Evolutionary conservation across 2,797 vertebrate species (phyloP), one percentile per base, ranked within the genome.

Genomic region (Sebastes itinus): DNA sequence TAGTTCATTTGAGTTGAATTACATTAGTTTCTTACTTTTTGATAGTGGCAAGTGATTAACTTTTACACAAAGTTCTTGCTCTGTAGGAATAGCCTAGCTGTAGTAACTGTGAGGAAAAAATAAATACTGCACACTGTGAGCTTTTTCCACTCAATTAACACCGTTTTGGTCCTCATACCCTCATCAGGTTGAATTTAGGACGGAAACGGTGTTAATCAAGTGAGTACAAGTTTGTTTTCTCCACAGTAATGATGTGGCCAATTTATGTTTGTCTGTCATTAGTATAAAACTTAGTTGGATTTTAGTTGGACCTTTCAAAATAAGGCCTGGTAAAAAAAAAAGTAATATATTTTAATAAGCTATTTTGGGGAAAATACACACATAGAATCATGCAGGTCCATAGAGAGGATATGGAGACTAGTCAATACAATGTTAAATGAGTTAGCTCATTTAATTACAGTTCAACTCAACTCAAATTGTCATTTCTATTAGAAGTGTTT

Each of bases 291-390:
- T 83, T 73, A 75, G 75, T 62, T 84, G 73, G 23, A 69, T 66
- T 75, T 79, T 23, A 72, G 81, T 82, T 61, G 20, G 3, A 22
- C 27, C n/a, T 61, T 49, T 49, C 20, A 61, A 62, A 72, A 27
- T 54, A n/a, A 54, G 3, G 4, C 25, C 59, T 58, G 35, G 35
- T 35, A 35, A 35, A 35, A 33, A 33, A 35, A 33, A 35, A 35
- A 35, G 11, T 35, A 12, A 35, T 3, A 58, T 58, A 4, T 58
- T 27, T 58, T n/a, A 16, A 27, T 16, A 27, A 27, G 14, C 25
- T 27, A 27, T 27, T 58, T 58, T 27, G 55, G 55, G 55, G 23
- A 14, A 27, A 27, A 16, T 58, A 32, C 30, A 27, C 13, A 16
- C 0, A 56, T 25, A 58, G 23, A 27, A 58, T 58, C 55, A 61